Base-by-base conservation (phyloP, 2,888 invertebrate genomes). In the Parapristionchus giblindavisi region DNA sequence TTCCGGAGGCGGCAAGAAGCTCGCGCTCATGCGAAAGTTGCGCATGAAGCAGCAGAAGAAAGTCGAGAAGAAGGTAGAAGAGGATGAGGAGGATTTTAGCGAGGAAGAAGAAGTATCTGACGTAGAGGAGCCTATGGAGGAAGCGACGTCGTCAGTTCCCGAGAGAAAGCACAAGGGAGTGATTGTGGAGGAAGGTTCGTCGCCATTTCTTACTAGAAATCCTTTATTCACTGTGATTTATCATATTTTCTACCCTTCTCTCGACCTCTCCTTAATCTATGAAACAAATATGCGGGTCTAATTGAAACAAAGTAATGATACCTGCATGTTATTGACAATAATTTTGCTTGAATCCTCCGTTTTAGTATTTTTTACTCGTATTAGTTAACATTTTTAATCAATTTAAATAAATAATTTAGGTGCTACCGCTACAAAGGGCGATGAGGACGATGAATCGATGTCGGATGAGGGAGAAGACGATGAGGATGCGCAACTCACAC, bases 401-500 rank as follows among this genome's bases (percentile, higher is more conserved):
- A n/a, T n/a, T n/a, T n/a, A n/a, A n/a, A n/a, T n/a, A n/a, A n/a
- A n/a, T n/a, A n/a, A n/a, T n/a, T n/a, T n/a, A n/a, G n/a, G n/a
- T n/a, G n/a, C n/a, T n/a, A n/a, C n/a, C n/a, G n/a, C n/a, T n/a
- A n/a, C 48, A 21, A 21, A 48, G 21, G 56, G 56, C 11, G 56
- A 56, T 8, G 56, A 21, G 27, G 56, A 56, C 27, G 56, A 56
- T 56, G 56, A 56, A 11, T n/a, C n/a, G n/a, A n/a, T n/a, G n/a
- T n/a, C n/a, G n/a, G n/a, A n/a, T n/a, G 5, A 56, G 54, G 56
- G 56, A 4, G 56, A 56, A 56, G 56, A 56, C 32, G 40, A 36
- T 21, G 70, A 71, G 56, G 70, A 36, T 14, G 56, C 40, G n/a
- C 27, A 32, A 21, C 56, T 40, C 38, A 40, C 70, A 6, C 73